Conservation (phyloP, 2,888 invertebrate genomes). For the Drosophila subsilvestris region DNA sequence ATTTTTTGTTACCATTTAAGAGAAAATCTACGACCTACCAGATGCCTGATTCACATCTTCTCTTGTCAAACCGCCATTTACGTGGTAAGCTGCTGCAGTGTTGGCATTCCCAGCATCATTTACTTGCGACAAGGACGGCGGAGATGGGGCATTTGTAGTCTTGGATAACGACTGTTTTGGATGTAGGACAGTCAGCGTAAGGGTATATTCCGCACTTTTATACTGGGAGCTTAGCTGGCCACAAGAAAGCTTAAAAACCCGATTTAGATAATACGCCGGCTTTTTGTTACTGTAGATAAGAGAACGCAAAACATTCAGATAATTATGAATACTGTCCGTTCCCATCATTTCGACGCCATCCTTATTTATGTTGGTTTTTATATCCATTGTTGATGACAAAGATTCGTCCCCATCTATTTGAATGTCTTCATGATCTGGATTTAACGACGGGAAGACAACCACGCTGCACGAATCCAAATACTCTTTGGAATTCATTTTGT, state of each 20-base stretch:
- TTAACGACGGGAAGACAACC: conserved; percentile 96
- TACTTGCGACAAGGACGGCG: conserved; percentile 3
- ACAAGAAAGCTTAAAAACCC: conserved; percentile 97
- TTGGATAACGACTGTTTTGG: conserved; percentile 87
- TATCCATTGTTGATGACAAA: conserved; percentile 82
- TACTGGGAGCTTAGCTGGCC: conserved; percentile 96
- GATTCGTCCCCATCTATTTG: conserved; percentile 83
- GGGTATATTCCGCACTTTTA: conserved; percentile 97
- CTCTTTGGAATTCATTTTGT: conserved; percentile 38
- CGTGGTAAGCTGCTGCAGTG: conserved; percentile 33
- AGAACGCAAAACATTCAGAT: conserved; percentile 82
- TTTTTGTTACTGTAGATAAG: conserved; percentile 97
- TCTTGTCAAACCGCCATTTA: conserved; percentile 20
- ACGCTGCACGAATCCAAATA: conserved; percentile 95
- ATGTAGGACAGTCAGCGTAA: conserved; percentile 96
- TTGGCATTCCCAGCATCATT: conserved; percentile 35
- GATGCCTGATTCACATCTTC: conserved; percentile 35
- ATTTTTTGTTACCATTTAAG: not conserved
- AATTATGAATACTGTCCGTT: conserved; percentile 81
- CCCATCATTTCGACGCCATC: conserved; percentile 89
- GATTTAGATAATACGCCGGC: conserved; percentile 97
- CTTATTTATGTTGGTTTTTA: conserved; percentile 91
- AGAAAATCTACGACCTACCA: conserved; percentile 34
- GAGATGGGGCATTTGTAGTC: conserved; percentile 83
- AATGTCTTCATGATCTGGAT: conserved; percentile 96